Conservation (phyloP, 2,797 vertebrate genomes). For the Tenualosa thibaudeaui region DNA sequence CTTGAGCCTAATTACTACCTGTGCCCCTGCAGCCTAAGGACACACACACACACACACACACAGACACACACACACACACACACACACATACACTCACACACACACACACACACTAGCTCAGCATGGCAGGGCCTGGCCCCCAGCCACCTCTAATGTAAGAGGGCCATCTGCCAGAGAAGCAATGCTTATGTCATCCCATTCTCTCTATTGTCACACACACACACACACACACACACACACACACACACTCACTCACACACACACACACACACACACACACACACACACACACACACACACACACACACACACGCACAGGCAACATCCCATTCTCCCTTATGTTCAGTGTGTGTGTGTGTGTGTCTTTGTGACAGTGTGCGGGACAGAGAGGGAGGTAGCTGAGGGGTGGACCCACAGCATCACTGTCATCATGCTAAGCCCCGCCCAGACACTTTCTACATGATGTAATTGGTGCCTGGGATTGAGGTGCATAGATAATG, state of each 20-base stretch:
- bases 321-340: too few species aligned
- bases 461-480: too few species aligned
- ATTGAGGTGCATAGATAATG: too few species aligned
- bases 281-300: background rate
- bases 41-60: constrained; percentile 38
- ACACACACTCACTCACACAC: background rate
- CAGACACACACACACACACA: constrained; percentile 65
- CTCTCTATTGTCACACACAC: constrained; percentile 56
- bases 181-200: constrained; percentile 60
- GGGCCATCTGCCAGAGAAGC: constrained; percentile 41
- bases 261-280: background rate
- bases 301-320: background rate
- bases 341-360: too few species aligned
- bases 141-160: constrained; percentile 67
- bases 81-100: constrained; percentile 49
- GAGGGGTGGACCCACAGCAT: too few species aligned
- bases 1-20: too few species aligned
- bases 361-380: too few species aligned
- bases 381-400: too few species aligned
- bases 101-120: constrained; percentile 67
- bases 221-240: too few species aligned
- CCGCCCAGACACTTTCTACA: too few species aligned
- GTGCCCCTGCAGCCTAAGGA: too few species aligned
- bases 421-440: too few species aligned
- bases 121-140: constrained; percentile 68